Conservation (phyloP, 2,888 invertebrate species). For the Andrena chrysosceles region DNA sequence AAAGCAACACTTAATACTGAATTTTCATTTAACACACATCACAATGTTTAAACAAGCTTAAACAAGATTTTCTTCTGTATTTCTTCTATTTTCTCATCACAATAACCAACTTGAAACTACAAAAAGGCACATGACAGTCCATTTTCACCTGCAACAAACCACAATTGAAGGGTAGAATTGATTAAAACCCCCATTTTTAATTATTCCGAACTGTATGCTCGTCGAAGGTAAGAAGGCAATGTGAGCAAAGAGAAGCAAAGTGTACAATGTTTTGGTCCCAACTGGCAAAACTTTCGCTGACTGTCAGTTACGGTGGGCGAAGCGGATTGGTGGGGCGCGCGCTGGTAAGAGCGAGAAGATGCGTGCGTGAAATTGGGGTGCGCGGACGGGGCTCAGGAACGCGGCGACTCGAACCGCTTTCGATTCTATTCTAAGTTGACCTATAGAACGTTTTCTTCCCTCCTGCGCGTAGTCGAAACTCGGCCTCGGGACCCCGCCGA, state of each 20-base stretch:
- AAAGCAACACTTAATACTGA: too few relatives aligned
- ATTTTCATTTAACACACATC: too few relatives aligned
- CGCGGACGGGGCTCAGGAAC: slow-evolving; percentile 64
- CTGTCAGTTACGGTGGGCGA: background rate
- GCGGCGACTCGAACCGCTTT: slow-evolving; percentile 66
- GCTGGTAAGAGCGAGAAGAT: slow-evolving; percentile 18
- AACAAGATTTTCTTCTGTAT: too few relatives aligned
- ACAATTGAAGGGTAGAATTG: too few relatives aligned
- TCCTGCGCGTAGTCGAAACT: slow-evolving; percentile 61
- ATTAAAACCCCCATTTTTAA: too few relatives aligned
- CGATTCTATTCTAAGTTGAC: slow-evolving; percentile 77
- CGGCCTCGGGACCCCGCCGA: slow-evolving; percentile 58
- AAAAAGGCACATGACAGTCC: too few relatives aligned
- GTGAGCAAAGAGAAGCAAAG: background rate
- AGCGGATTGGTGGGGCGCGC: background rate
- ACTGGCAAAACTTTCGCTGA: slow-evolving; percentile 6
- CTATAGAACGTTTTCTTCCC: slow-evolving; percentile 75
- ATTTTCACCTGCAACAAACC: too few relatives aligned
- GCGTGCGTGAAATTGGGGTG: slow-evolving; percentile 59
- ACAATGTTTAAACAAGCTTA: too few relatives aligned
- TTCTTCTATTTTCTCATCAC: too few relatives aligned
- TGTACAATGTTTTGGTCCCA: slow-evolving; percentile 3
- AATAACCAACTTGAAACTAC: too few relatives aligned
- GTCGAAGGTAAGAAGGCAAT: background rate
- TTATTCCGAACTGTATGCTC: background rate